phyloP scores from a whole-genome alignment of 1,140 invertebrate species.

The Prorops nasuta region DNA sequence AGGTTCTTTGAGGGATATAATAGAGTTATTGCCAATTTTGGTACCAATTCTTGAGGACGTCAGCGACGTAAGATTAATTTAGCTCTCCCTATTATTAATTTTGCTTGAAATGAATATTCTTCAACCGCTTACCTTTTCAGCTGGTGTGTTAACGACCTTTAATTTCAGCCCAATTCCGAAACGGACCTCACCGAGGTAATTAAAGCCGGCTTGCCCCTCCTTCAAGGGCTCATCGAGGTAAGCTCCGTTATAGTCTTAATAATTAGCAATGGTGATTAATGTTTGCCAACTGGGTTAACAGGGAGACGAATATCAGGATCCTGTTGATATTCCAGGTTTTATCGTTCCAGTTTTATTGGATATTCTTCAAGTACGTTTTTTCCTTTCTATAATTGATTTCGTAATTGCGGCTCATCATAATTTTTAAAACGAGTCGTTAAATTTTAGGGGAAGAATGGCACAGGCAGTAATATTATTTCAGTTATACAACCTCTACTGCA shows the following conservation, averaged over 20 bases:
- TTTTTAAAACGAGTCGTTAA: background rate
- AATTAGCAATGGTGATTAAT: no score
- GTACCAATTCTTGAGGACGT: conserved; percentile 49
- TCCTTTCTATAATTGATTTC: background rate
- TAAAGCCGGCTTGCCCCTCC: conserved; percentile 37
- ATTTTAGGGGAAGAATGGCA: conserved; percentile 39
- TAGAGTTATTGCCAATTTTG: conserved; percentile 41
- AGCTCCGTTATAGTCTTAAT: no score
- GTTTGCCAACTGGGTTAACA: no score
- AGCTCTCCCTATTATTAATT: background rate
- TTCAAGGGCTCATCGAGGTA: conserved; percentile 45
- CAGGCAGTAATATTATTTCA: conserved; percentile 41
- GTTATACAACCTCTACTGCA: conserved; percentile 41
- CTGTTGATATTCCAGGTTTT: conserved; percentile 33
- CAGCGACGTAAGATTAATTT: conserved; percentile 42
- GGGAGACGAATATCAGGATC: conserved; percentile 37
- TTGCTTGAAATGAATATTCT: background rate
- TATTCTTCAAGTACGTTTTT: conserved; percentile 37
- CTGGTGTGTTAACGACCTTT: background rate
- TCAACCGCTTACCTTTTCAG: no score
- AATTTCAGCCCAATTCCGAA: conserved; percentile 45
- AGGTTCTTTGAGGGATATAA: conserved; percentile 38
- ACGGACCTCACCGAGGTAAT: conserved; percentile 42
- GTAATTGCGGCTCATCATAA: background rate
- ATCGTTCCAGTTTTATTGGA: conserved; percentile 38